Conservation (phyloP, 2,797 vertebrate genomes). For the Danio albolineatus region DNA sequence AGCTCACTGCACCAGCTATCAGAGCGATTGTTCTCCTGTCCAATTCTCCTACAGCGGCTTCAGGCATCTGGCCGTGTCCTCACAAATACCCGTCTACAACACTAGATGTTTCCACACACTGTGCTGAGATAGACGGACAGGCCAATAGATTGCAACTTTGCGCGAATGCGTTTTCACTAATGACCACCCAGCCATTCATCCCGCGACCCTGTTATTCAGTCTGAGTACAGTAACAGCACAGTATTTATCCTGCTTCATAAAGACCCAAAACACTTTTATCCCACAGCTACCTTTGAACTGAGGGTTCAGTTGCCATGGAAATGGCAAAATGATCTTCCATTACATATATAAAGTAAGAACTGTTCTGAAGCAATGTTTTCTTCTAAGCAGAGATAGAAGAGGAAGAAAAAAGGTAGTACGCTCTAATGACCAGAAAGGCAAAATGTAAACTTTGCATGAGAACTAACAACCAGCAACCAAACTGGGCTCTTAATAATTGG, state of each 20-base stretch:
- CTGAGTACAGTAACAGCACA: slow-evolving; percentile 26
- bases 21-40: slow-evolving; percentile 21
- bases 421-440: slow-evolving; percentile 26
- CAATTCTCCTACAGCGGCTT: slow-evolving; percentile 39
- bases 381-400: slow-evolving; percentile 20
- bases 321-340: slow-evolving; percentile 54
- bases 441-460: background rate
- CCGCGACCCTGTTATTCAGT: slow-evolving; percentile 6
- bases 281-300: slow-evolving; percentile 54
- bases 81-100: slow-evolving; percentile 47
- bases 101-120: slow-evolving; percentile 49
- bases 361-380: slow-evolving; percentile 34
- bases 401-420: background rate
- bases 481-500: slow-evolving; percentile 21
- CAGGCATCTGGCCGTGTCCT: slow-evolving; percentile 17
- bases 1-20: background rate
- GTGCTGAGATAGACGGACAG: background rate
- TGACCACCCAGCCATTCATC: background rate
- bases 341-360: slow-evolving; percentile 36
- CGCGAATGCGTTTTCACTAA: slow-evolving; percentile 13
- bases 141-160: background rate
- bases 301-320: slow-evolving; percentile 60
- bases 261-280: slow-evolving; percentile 46
- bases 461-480: background rate
- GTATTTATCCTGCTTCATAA: slow-evolving; percentile 25